phyloP scores from a whole-genome alignment of 2,888 invertebrate genomes.

The Drosophila engyochracea region DNA sequence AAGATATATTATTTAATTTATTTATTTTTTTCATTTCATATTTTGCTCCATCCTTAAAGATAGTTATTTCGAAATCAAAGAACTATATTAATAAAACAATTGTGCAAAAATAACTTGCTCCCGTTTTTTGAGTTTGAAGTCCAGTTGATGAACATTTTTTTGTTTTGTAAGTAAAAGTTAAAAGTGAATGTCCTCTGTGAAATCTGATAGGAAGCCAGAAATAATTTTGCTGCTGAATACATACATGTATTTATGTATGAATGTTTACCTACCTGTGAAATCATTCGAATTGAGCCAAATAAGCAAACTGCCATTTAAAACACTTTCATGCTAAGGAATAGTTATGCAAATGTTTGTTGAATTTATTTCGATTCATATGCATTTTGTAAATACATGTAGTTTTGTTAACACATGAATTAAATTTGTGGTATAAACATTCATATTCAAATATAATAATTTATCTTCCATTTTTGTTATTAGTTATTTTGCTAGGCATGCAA shows the following conservation, averaged over 20 bases:
- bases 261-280: not conserved
- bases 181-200: not conserved
- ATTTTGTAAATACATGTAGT: conserved; percentile 38
- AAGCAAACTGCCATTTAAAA: not conserved
- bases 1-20: not conserved
- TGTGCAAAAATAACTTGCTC: not conserved
- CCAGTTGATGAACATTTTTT: not conserved
- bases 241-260: not conserved
- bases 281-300: not conserved
- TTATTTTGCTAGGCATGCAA: conserved; percentile 10
- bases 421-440: conserved; percentile 68
- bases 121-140: not conserved
- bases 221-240: not conserved
- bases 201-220: not conserved
- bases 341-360: not conserved
- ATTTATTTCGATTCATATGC: not conserved
- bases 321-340: not conserved
- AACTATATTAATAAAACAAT: not conserved
- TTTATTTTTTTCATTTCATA: not conserved
- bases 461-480: conserved; percentile 26
- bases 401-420: conserved; percentile 72
- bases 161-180: not conserved
- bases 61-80: not conserved
- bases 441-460: conserved; percentile 67
- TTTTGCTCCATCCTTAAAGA: not conserved